Conservation (phyloP, 2,113 vertebrate genomes). For the pig (Sus scrofa) region DNA sequence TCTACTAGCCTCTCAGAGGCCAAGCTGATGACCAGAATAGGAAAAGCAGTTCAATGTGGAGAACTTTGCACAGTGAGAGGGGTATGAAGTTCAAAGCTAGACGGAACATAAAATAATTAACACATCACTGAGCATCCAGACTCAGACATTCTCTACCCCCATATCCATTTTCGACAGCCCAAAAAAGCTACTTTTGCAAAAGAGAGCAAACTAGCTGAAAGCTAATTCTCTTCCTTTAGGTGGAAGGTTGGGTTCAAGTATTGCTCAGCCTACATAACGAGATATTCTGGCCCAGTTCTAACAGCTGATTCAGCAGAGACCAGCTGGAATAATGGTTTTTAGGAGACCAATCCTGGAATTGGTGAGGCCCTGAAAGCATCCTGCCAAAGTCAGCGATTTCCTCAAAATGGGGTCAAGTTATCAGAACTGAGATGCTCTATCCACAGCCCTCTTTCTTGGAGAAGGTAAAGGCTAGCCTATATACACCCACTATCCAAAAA, state of each 20-base stretch:
- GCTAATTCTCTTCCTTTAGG: background rate
- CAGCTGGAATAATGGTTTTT: constrained; percentile 19
- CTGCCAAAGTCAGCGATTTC: constrained; percentile 56
- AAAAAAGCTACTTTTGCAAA: constrained; percentile 15
- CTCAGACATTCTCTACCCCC: background rate
- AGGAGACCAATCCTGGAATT: background rate
- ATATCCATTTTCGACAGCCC: background rate
- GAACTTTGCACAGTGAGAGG: background rate
- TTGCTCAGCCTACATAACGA: constrained; percentile 20
- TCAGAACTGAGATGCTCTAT: background rate
- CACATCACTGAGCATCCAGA: background rate
- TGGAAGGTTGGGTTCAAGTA: constrained; percentile 9
- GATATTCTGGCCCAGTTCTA: constrained; percentile 42
- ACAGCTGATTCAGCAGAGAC: constrained; percentile 47
- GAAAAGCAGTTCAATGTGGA: constrained; percentile 34
- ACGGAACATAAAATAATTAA: constrained; percentile 50
- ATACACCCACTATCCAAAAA: background rate
- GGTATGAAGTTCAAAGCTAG: background rate
- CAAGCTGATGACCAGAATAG: constrained; percentile 14
- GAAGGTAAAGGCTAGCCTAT: background rate
- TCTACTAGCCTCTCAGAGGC: background rate
- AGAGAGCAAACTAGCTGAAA: constrained; percentile 3
- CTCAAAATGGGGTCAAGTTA: constrained; percentile 66
- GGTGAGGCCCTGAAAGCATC: constrained; percentile 9
- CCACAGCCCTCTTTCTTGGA: background rate